Conservation (phyloP, 1,140 invertebrate species). For the Zaprionus africanus region DNA sequence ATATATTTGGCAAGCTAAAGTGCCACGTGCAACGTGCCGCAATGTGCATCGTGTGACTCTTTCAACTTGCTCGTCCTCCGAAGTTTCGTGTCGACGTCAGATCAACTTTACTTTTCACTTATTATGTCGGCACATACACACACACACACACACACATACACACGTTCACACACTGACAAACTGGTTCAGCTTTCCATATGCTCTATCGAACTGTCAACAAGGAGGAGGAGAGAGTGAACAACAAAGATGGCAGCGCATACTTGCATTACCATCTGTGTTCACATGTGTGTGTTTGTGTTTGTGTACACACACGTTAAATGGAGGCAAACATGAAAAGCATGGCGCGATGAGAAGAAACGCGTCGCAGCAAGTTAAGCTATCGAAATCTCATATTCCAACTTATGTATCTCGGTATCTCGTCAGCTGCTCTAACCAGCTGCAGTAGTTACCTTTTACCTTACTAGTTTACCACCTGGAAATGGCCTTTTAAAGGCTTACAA, state of each 20-base stretch:
- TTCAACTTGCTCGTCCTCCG: slow-evolving; percentile 23
- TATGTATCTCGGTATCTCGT: neutral
- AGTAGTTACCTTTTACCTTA: neutral
- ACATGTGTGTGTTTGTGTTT: neutral
- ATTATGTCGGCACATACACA: slow-evolving; percentile 43
- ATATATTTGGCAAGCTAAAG: slow-evolving; percentile 58
- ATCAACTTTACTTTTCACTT: slow-evolving; percentile 43
- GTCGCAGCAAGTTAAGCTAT: slow-evolving; percentile 8
- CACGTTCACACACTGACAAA: slow-evolving; percentile 14
- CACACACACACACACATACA: slow-evolving; percentile 9
- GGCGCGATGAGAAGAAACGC: slow-evolving; percentile 8
- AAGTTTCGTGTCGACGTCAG: slow-evolving; percentile 61
- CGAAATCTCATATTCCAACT: slow-evolving; percentile 4
- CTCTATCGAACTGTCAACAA: slow-evolving; percentile 52
- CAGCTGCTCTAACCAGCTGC: slow-evolving; percentile 4
- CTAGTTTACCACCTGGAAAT: neutral
- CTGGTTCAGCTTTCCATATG: slow-evolving; percentile 34
- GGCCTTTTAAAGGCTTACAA: slow-evolving; percentile 2
- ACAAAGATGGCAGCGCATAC: slow-evolving; percentile 35
- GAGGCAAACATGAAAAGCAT: slow-evolving; percentile 62
- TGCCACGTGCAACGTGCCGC: slow-evolving; percentile 60
- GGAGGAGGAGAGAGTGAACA: slow-evolving; percentile 12
- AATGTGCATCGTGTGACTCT: slow-evolving; percentile 38
- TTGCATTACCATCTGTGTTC: slow-evolving; percentile 22
- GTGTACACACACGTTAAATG: slow-evolving; percentile 11